phyloP scores from a whole-genome alignment of 1,140 invertebrate species.

The Cataglyphis hispanica region DNA sequence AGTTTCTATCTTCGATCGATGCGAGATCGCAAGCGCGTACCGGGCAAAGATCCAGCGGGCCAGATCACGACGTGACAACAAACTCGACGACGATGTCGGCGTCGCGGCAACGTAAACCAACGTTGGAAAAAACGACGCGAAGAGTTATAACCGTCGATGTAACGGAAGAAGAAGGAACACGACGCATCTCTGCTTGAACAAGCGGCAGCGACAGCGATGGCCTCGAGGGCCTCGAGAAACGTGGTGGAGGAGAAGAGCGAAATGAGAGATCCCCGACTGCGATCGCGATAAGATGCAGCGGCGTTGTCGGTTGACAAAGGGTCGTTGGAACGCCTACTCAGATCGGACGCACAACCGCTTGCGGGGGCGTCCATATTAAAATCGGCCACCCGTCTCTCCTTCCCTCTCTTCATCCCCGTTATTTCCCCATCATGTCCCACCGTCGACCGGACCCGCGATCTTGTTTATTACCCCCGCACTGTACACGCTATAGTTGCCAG shows the following conservation, averaged over 20 bases:
- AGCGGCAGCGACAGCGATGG: conserved; percentile 75
- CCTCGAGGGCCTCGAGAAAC: conserved; percentile 68
- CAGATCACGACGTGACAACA: conserved; percentile 35
- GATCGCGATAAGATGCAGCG: conserved; percentile 83
- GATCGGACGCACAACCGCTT: conserved; percentile 81
- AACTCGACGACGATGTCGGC: conserved; percentile 64
- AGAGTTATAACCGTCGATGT: conserved; percentile 74
- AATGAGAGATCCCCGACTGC: conserved; percentile 73
- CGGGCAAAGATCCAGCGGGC: conserved; percentile 44
- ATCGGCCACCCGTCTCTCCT: conserved; percentile 70
- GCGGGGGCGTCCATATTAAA: conserved; percentile 84
- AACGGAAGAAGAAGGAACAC: conserved; percentile 53
- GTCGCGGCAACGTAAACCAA: conserved; percentile 69
- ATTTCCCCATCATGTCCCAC: conserved; percentile 48
- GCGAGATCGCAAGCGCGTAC: conserved; percentile 25
- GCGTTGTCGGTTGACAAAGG: conserved; percentile 84
- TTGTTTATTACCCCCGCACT: conserved; percentile 75
- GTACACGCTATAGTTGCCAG: conserved; percentile 68
- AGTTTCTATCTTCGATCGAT: conserved; percentile 59
- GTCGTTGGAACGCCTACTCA: conserved; percentile 80
- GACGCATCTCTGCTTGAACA: conserved; percentile 68
- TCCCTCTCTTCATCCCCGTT: conserved; percentile 44
- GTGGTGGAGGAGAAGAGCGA: conserved; percentile 68
- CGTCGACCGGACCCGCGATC: conserved; percentile 67
- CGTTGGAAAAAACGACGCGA: conserved; percentile 66